phyloP scores from a whole-genome alignment of 2,888 invertebrate species.

The Stenodema calcarata region DNA sequence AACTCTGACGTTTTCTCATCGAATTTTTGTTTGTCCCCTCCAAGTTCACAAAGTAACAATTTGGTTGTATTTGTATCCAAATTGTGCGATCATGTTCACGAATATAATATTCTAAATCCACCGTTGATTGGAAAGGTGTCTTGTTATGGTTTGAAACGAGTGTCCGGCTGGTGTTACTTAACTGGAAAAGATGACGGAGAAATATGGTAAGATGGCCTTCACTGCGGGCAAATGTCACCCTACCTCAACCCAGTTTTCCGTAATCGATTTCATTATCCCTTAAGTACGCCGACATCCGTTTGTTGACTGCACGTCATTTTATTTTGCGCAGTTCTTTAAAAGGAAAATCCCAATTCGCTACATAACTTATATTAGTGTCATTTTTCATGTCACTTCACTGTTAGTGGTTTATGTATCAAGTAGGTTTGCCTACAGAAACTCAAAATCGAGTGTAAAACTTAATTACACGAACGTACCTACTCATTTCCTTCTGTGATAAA shows the following conservation, averaged over 20 bases:
- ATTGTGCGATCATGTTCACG: background rate
- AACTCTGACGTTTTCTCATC: background rate
- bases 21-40: background rate
- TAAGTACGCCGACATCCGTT: no score
- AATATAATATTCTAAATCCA: background rate
- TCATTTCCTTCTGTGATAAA: no score
- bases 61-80: background rate
- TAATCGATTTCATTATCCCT: background rate
- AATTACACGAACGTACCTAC: no score
- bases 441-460: no score
- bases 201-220: constrained; percentile 22
- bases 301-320: no score
- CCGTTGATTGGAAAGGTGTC: background rate
- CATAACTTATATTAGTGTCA: no score
- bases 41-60: background rate
- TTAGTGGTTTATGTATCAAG: no score
- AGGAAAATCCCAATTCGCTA: no score
- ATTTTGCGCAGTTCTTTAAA: no score
- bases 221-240: constrained; percentile 7
- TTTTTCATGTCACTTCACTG: no score
- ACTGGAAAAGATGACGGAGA: constrained; percentile 2
- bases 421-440: no score
- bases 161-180: background rate
- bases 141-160: background rate
- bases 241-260: background rate